Evolutionary conservation across 2,888 invertebrate species (phyloP), one percentile per base, ranked within the genome.

Genomic region (Troilus luridus): DNA sequence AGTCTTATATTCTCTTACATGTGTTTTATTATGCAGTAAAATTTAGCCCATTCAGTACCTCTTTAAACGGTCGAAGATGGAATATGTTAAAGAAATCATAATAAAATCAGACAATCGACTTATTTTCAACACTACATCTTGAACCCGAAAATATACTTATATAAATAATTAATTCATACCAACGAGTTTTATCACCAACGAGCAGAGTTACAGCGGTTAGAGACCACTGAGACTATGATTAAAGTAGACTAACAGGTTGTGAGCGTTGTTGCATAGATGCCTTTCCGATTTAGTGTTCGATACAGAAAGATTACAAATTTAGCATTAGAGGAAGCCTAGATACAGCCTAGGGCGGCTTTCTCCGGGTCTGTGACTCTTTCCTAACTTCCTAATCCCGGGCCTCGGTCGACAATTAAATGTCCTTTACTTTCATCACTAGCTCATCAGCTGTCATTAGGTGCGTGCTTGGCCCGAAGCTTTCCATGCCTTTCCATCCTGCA

Each of bases 401-500:
- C 27, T 17, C 14, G 8, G 8, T 41, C 72, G 27, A 77, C 72
- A 77, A 77, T 77, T 77, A 77, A 77, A 27, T 77, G 72, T 77
- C 72, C 72, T 77, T 77, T 77, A 77, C 72, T 77, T 77, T 77
- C 72, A 77, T 77, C 72, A 77, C 27, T 77, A 41, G 19, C 27
- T 24, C 72, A 77, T 77, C 72, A 77, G 41, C 72, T 77, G 17
- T 41, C 72, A 77, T 77, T 77, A 77, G 6, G 27, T 0, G 17
- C 27, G 72, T 8, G 72, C 72, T 77, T 12, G 14, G 17, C 27
- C 27, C 14, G 0, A 2, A 41, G 17, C 17, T 41, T 6, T 41
- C 41, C 41, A 41, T 41, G 41, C 27, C 72, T 77, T 77, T 77
- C 72, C 72, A 77, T 17, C 72, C 72, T 77, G 72, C 72, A 77